These are phyloP conservation scores for Silvanus unidentatus DNA, from an alignment of 2,888 invertebrate genomes.

Conservation along the genomic window DNA sequence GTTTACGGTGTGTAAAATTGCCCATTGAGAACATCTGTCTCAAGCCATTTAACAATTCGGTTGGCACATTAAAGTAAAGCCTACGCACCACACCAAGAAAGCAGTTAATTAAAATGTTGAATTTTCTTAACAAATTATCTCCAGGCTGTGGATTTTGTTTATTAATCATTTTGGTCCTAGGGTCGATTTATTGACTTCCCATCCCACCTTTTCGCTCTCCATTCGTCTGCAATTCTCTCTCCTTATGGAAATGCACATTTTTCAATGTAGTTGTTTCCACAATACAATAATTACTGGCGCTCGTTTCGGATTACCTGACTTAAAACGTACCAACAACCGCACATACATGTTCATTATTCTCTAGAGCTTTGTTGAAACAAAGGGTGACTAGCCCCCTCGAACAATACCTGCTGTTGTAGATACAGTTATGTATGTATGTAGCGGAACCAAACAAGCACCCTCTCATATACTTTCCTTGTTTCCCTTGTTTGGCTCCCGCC, in stretches of 20 bases:
- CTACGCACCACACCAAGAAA: slow-evolving; percentile 12
- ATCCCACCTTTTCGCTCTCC: no score
- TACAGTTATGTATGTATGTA: slow-evolving; percentile 3
- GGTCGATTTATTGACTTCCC: no score
- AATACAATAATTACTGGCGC: neutral
- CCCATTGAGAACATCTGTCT: slow-evolving; percentile 20
- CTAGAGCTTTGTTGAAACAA: slow-evolving; percentile 5
- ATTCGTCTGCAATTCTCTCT: no score
- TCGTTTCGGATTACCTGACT: slow-evolving; percentile 5
- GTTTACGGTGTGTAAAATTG: slow-evolving; percentile 16
- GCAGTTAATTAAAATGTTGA: slow-evolving; percentile 19
- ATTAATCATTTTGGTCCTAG: no score
- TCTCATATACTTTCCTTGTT: slow-evolving; percentile 7
- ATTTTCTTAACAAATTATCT: slow-evolving; percentile 11
- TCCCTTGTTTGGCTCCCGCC: slow-evolving; percentile 3
- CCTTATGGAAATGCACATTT: no score
- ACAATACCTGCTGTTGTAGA: neutral
- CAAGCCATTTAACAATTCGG: slow-evolving; percentile 20
- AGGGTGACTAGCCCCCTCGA: neutral
- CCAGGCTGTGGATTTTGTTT: neutral
- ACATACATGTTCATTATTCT: slow-evolving; percentile 6
- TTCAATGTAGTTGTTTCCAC: neutral
- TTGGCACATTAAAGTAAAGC: slow-evolving; percentile 17
- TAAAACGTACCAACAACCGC: slow-evolving; percentile 3
- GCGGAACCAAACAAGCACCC: slow-evolving; percentile 11